Evolutionary conservation across 2,113 vertebrate genomes (phyloP), one percentile per base, ranked within the genome.

Genomic region (Sialia sialis): DNA sequence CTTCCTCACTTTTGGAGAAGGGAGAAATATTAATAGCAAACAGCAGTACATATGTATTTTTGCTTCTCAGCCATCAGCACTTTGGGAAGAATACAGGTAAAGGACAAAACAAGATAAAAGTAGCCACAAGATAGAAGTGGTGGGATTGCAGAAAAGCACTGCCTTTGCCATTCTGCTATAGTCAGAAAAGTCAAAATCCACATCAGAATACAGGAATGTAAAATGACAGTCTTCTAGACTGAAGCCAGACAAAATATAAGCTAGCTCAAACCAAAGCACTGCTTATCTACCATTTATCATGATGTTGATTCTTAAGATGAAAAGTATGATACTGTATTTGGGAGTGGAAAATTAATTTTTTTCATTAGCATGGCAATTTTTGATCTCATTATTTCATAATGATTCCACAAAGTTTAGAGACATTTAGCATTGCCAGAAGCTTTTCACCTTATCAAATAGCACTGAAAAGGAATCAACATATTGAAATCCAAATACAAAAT

Each of bases 301-400:
- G 51, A 55, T 55, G 51, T 51, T 70, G 83, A 70, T 23, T 88
- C 64, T 62, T 83, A 58, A 43, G 80, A 88, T 83, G 38, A 73
- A 64, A 85, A 43, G 29, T n/a, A n/a, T 72, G 44, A 62, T 83
- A 41, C 11, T 63, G 16, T 62, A 38, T 88, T 92, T 58, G 18
- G 20, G 49, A 93, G 38, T 59, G 21, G 21, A 88, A 93, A 90
- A 85, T 66, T 74, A 49, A 3, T 38, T 54, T 85, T 88, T 89
- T 85, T 82, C 51, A 73, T 93, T 80, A 88, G 12, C 29, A 59
- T 0, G 5, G 8, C 25, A 85, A 27, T 83, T 94, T 91, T 89
- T 88, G 74, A 58, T 88, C 59, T 27, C 41, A 58, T 79, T 76
- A 93, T 82, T 84, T 93, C 25, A 30, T 87, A 84, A 95, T 91